Base-by-base conservation (phyloP, 1,140 invertebrate species). In the Palaemon carinicauda region DNA sequence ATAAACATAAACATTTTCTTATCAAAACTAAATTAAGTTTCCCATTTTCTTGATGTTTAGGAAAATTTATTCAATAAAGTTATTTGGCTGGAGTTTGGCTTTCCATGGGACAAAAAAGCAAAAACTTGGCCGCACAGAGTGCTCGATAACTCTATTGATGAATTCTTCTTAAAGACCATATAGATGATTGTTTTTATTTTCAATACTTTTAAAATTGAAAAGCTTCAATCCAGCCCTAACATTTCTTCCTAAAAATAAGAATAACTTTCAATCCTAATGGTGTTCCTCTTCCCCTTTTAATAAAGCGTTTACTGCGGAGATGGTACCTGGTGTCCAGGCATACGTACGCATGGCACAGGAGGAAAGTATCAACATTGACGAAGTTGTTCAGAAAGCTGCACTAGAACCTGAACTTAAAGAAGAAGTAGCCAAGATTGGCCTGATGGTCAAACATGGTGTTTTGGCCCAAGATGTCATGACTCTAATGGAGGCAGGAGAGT, bases 321-420 rank as follows among this genome's bases (percentile, higher is more conserved):
- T 90, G 86, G 89, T 90, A 78, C 89, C 89, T 50, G 88, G 90
- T 50, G 65, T 89, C 17, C 89, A 90, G 31, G 83, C 88, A 33
- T 85, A 84, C 60, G 74, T 90, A 92, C 94, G 94, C 90, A 96
- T 97, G 95, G 94, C 96, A 12, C 95, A 96, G 90, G 91, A 95
- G 69, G 94, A 95, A 89, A 94, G 96, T 90, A 94, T 94, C 19
- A 95, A 95, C 3, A 95, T 97, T 31, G 95, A 96, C 91, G 96
- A 96, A 92, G 94, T 96, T 29, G 95, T 96, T 84, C 94, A 95
- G 15, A 94, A 96, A 82, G 95, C 96, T 92, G 96, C 96, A 90
- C 97, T 97, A 90, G 94, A 94, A 82, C 93, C 95, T 41, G 95
- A 96, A 93, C 92, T 94, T 87, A 93, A 93, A 89, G 94, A 95